A percentile compares a stretch with the other conserved stretches of the same genome.
These are phyloP conservation scores for Apodemia duryi DNA, from an alignment of 2,888 invertebrate species.

Conservation along the genomic window DNA sequence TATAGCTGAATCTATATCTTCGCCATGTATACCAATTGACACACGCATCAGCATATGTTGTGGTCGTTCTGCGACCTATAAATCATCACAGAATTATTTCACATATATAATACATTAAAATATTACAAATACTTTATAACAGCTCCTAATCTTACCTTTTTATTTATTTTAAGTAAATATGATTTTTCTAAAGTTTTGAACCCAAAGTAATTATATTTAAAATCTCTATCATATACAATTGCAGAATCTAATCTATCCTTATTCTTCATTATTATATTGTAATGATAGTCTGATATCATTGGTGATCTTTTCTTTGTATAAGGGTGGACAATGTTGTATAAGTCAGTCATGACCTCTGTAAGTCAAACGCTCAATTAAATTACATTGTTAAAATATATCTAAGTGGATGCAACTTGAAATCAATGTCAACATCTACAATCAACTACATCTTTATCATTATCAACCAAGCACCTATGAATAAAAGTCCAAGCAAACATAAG, in stretches of 20 bases:
- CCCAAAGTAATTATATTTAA: slow-evolving; percentile 98
- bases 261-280: slow-evolving; percentile 90
- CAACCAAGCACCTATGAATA: too few relatives aligned
- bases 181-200: slow-evolving; percentile 98
- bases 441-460: too few relatives aligned
- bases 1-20: slow-evolving; percentile 94
- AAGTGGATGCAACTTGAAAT: too few relatives aligned
- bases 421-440: too few relatives aligned
- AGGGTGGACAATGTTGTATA: slow-evolving; percentile 87
- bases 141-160: slow-evolving; percentile 76
- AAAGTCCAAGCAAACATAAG: too few relatives aligned
- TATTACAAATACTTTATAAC: neutral
- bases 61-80: slow-evolving; percentile 92
- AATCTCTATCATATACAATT: slow-evolving; percentile 98
- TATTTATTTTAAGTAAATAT: slow-evolving; percentile 94
- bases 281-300: slow-evolving; percentile 91
- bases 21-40: slow-evolving; percentile 96
- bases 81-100: slow-evolving; percentile 6
- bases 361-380: slow-evolving; percentile 31
- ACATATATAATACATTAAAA: neutral
- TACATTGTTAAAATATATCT: too few relatives aligned
- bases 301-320: slow-evolving; percentile 86
- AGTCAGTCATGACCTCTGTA: slow-evolving; percentile 93
- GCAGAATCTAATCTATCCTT: slow-evolving; percentile 95
- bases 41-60: slow-evolving; percentile 99